Evolutionary conservation across 1,140 invertebrate genomes (phyloP).

Genomic region (Chionoecetes opilio): DNA sequence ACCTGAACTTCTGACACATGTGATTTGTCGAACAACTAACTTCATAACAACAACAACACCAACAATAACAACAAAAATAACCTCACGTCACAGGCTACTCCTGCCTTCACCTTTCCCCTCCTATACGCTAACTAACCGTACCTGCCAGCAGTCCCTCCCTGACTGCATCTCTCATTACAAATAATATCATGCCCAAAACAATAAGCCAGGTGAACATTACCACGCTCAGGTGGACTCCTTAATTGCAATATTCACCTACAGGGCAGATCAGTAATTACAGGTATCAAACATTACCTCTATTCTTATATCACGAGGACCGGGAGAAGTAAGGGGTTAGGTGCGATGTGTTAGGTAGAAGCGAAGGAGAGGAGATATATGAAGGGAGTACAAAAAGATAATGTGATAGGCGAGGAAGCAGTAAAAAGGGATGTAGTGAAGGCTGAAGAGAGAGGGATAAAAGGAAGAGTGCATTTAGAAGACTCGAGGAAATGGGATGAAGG

Average conservation of each 20-base stretch:
- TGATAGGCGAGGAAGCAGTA: neutral
- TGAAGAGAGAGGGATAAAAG: neutral
- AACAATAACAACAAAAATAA: neutral
- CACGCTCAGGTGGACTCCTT: constrained; percentile 14
- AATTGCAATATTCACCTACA: neutral
- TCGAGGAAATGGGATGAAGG: neutral
- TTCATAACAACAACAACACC: neutral
- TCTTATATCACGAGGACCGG: neutral
- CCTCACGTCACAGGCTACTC: neutral
- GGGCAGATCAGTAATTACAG: neutral
- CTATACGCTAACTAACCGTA: too few species aligned
- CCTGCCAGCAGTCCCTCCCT: neutral
- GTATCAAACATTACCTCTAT: neutral
- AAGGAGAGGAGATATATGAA: too few species aligned
- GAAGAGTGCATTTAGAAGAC: neutral
- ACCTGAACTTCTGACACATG: too few species aligned
- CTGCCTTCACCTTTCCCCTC: neutral
- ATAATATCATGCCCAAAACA: neutral
- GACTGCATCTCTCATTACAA: neutral
- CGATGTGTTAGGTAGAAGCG: too few species aligned
- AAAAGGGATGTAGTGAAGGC: neutral
- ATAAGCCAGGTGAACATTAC: neutral
- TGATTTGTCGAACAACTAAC: too few species aligned
- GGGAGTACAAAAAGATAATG: neutral
- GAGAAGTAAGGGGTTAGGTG: neutral